Conservation (phyloP, 2,113 vertebrate species). For the Phylloscopus trochilus region DNA sequence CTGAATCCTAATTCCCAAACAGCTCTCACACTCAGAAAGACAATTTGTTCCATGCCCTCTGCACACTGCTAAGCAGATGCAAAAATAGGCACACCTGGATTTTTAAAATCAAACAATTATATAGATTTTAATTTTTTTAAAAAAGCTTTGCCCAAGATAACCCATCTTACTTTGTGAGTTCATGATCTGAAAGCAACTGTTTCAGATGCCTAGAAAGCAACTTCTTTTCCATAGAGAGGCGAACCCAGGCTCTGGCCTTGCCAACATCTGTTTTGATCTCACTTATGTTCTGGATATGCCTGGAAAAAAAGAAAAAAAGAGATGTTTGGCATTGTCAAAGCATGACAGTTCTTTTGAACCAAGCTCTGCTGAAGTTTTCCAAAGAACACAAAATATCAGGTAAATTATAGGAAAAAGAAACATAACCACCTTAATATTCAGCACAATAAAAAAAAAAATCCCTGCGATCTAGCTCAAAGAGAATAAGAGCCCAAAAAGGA, state of each 20-base stretch:
- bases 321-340: neutral
- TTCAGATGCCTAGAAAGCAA: slow-evolving; percentile 95
- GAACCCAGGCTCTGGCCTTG: slow-evolving; percentile 96
- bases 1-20: neutral
- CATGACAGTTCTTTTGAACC: neutral
- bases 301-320: slow-evolving; percentile 23
- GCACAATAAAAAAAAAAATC: neutral
- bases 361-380: neutral
- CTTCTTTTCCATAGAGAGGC: slow-evolving; percentile 98
- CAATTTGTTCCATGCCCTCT: neutral
- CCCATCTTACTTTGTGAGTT: slow-evolving; percentile 90
- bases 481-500: neutral
- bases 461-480: neutral
- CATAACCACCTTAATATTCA: neutral
- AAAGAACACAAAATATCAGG: neutral
- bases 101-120: neutral
- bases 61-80: neutral
- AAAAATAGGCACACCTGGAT: neutral
- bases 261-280: slow-evolving; percentile 99
- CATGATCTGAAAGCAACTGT: slow-evolving; percentile 93
- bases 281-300: slow-evolving; percentile 96
- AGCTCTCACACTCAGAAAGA: neutral
- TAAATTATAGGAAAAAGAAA: neutral
- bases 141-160: neutral
- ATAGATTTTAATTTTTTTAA: neutral